Conservation (phyloP, 2,113 vertebrate species). For the Xenopus tropicalis region DNA sequence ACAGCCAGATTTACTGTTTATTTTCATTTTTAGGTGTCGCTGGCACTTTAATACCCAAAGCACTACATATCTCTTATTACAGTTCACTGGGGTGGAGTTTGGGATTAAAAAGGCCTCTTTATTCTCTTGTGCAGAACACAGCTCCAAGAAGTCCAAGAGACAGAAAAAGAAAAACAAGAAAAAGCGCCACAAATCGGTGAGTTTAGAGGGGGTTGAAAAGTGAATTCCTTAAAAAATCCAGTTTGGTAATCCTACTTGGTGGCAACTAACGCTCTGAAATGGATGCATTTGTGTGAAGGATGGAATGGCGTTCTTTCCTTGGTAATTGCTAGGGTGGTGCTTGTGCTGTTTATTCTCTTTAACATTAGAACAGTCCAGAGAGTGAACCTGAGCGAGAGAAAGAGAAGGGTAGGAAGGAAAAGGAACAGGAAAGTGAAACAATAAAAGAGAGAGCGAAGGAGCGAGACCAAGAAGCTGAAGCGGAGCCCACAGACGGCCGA, state of each 20-base stretch:
- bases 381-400: slow-evolving; percentile 61
- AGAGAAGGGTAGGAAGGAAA: slow-evolving; percentile 47
- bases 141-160: slow-evolving; percentile 64
- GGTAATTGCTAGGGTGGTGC: too few species aligned
- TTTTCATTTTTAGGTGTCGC: too few species aligned
- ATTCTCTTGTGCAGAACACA: slow-evolving; percentile 52
- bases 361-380: slow-evolving; percentile 62
- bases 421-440: slow-evolving; percentile 36
- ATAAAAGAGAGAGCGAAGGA: slow-evolving; percentile 54
- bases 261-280: too few species aligned
- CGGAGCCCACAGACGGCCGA: slow-evolving; percentile 49
- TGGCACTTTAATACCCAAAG: too few species aligned
- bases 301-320: too few species aligned
- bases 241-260: too few species aligned
- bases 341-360: slow-evolving; percentile 22
- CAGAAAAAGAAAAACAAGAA: slow-evolving; percentile 72
- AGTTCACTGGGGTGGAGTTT: too few species aligned
- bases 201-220: slow-evolving; percentile 26
- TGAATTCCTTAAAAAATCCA: too few species aligned
- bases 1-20: too few species aligned
- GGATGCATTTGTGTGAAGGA: too few species aligned
- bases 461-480: slow-evolving; percentile 55
- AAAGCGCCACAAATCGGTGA: slow-evolving; percentile 67
- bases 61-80: too few species aligned
- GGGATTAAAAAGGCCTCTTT: too few species aligned